Evolutionary conservation across 2,797 vertebrate species (phyloP).

Genomic region (Salmo trutta): DNA sequence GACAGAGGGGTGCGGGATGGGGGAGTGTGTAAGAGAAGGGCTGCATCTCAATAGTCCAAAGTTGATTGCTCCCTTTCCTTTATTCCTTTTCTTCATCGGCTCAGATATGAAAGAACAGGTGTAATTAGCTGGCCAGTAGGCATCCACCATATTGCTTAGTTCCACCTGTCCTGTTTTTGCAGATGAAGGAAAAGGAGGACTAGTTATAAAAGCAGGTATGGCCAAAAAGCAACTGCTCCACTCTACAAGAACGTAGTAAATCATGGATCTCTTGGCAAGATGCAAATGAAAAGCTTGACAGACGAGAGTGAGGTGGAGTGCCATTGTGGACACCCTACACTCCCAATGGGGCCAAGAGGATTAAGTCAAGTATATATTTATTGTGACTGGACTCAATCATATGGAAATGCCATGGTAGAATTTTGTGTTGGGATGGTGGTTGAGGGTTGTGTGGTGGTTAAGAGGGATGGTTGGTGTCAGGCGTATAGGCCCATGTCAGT

Average conservation of each 20-base stretch:
- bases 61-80: conserved; percentile 8
- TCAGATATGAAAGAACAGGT: background rate
- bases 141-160: background rate
- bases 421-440: too few relatives aligned
- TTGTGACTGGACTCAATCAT: too few relatives aligned
- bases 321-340: background rate
- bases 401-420: too few relatives aligned
- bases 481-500: background rate
- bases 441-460: background rate
- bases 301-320: background rate
- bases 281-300: too few relatives aligned
- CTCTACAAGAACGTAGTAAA: too few relatives aligned
- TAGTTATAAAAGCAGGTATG: background rate
- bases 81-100: background rate
- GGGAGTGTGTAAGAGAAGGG: conserved; percentile 35
- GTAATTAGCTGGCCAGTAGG: background rate
- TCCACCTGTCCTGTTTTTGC: background rate
- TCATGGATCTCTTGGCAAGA: too few relatives aligned
- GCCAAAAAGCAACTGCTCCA: too few relatives aligned
- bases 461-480: too few relatives aligned
- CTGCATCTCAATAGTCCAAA: conserved; percentile 43
- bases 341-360: too few relatives aligned
- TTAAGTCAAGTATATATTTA: too few relatives aligned
- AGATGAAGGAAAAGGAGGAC: background rate
- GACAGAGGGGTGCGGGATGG: conserved; percentile 48